Evolutionary conservation across 2,888 invertebrate species (phyloP).

Genomic region (Serripes groenlandicus): DNA sequence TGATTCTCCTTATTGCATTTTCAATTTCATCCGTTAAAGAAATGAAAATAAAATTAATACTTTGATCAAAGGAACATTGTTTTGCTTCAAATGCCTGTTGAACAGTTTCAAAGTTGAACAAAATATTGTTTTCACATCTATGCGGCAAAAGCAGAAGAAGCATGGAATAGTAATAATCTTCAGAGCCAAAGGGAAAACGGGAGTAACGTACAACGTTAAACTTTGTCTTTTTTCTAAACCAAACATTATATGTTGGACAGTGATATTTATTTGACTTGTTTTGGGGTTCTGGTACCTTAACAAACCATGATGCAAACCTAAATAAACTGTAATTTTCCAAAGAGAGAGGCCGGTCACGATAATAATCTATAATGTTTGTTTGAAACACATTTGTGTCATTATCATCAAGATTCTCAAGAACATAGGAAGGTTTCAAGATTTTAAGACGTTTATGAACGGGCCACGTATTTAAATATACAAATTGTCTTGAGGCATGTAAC

Average conservation of each 20-base stretch:
- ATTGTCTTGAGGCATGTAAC: constrained; percentile 17
- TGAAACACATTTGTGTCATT: constrained; percentile 37
- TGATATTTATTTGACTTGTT: neutral
- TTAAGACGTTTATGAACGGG: constrained; percentile 24
- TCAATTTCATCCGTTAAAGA: too few species aligned
- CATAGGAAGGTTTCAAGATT: constrained; percentile 16
- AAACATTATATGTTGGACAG: constrained; percentile 24
- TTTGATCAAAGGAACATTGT: too few species aligned
- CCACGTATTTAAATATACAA: constrained; percentile 44
- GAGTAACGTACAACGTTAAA: constrained; percentile 30
- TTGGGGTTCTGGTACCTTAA: neutral
- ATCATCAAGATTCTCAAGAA: constrained; percentile 7
- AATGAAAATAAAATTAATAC: too few species aligned
- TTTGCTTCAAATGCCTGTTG: too few species aligned
- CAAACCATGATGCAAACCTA: constrained; percentile 42
- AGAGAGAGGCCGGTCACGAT: constrained; percentile 24
- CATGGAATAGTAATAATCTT: too few species aligned
- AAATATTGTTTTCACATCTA: too few species aligned
- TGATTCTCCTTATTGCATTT: too few species aligned
- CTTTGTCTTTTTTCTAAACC: constrained; percentile 18
- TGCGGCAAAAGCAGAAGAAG: too few species aligned
- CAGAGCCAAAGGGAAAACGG: constrained; percentile 24
- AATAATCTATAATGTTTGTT: constrained; percentile 48
- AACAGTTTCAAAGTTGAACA: too few species aligned
- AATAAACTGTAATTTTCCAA: constrained; percentile 19